A percentile compares a stretch with the other conserved stretches of the same genome.
phyloP scores from a whole-genome alignment of 2,113 vertebrate species.

The Antechinus flavipes region DNA sequence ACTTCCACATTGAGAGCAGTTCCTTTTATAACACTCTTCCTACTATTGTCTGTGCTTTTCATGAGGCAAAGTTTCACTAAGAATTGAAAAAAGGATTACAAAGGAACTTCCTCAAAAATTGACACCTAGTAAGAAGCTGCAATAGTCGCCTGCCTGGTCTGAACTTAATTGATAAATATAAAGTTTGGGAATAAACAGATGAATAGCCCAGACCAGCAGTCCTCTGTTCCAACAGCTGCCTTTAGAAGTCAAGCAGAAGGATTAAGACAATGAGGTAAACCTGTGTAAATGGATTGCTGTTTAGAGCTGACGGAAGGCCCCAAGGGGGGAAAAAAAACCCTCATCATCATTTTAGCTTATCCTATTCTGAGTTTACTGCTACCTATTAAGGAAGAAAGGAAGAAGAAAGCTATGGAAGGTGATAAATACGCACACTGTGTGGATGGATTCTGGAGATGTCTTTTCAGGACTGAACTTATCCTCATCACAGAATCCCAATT shows the following conservation, averaged over 20 bases:
- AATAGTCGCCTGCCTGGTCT: background rate
- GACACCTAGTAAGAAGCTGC: background rate
- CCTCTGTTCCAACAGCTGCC: background rate
- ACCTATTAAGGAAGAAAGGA: background rate
- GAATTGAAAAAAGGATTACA: background rate
- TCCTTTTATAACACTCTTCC: background rate
- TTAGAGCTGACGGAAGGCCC: background rate
- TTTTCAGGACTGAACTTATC: rapidly evolving
- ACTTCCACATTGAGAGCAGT: background rate
- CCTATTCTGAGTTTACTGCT: background rate
- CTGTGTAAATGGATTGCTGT: background rate
- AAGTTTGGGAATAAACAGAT: background rate
- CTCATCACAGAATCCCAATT: background rate
- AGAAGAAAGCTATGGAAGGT: background rate
- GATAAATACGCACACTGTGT: rapidly evolving
- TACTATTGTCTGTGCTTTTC: background rate
- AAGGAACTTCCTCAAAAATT: background rate
- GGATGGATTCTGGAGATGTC: background rate
- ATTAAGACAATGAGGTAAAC: background rate
- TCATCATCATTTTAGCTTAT: background rate
- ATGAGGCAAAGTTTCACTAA: background rate
- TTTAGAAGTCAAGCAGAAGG: background rate
- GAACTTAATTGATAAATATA: background rate
- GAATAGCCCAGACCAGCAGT: background rate
- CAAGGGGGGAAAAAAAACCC: background rate